A percentile compares a stretch with the other conserved stretches of the same genome.
These are phyloP conservation scores for Apodemus speciosus DNA, from an alignment of 2,113 vertebrate species.

Conservation along the genomic window DNA sequence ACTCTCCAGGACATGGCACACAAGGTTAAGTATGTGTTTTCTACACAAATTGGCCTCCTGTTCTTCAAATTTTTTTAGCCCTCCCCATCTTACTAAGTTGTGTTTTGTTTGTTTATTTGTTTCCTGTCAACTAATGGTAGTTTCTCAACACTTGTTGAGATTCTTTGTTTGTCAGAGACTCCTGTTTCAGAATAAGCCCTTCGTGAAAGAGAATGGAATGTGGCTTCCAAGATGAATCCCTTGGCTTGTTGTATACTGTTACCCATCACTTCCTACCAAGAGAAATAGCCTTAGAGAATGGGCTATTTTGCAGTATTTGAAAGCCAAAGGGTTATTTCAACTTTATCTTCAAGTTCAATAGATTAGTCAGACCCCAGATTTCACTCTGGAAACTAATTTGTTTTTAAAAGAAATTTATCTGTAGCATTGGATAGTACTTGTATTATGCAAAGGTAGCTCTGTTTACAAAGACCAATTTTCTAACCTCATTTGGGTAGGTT, in stretches of 20 bases:
- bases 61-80: not conserved
- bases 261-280: not conserved
- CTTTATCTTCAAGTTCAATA: not conserved
- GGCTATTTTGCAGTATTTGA: not conserved
- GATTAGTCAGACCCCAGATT: not conserved
- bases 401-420: not conserved
- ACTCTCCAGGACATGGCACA: not conserved
- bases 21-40: not conserved
- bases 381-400: not conserved
- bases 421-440: not conserved
- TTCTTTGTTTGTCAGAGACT: not conserved
- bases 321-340: not conserved
- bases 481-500: not conserved
- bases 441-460: not conserved
- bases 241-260: not conserved
- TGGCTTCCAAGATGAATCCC: not conserved
- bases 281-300: not conserved
- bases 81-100: not conserved
- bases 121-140: not conserved
- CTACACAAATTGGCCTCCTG: not conserved
- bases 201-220: not conserved
- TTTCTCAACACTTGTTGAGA: not conserved
- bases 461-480: not conserved
- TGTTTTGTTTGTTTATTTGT: slow-evolving; percentile 28
- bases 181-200: not conserved